Conservation (phyloP, 2,888 invertebrate genomes). For the Orthosia cruda region DNA sequence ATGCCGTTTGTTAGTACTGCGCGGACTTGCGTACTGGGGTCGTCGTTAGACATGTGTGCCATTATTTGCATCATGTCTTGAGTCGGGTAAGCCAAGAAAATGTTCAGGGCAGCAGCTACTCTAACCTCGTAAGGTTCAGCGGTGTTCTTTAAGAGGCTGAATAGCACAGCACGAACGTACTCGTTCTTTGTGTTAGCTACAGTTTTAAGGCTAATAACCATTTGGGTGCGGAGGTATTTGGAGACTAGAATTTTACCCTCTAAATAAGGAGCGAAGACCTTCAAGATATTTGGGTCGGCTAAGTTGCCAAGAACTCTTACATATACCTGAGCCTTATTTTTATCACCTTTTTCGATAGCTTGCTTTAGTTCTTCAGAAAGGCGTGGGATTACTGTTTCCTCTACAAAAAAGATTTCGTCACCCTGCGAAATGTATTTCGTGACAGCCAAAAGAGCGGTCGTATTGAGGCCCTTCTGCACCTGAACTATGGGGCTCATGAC, state of each 20-base stretch:
- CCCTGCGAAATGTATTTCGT: slow-evolving; percentile 92
- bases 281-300: slow-evolving; percentile 92
- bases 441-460: slow-evolving; percentile 91
- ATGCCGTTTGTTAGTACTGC: slow-evolving; percentile 93
- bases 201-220: slow-evolving; percentile 92
- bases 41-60: slow-evolving; percentile 93
- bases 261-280: slow-evolving; percentile 93
- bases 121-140: slow-evolving; percentile 93
- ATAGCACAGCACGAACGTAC: slow-evolving; percentile 91
- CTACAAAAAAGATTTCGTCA: slow-evolving; percentile 81
- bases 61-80: slow-evolving; percentile 93
- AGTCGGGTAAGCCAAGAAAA: slow-evolving; percentile 93
- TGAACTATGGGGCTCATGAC: slow-evolving; percentile 89
- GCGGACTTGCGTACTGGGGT: slow-evolving; percentile 93
- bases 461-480: slow-evolving; percentile 90
- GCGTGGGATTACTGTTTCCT: slow-evolving; percentile 92
- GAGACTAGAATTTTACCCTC: slow-evolving; percentile 92
- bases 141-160: slow-evolving; percentile 93
- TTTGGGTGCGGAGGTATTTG: slow-evolving; percentile 92
- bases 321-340: slow-evolving; percentile 91
- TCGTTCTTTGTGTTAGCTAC: slow-evolving; percentile 89
- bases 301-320: slow-evolving; percentile 93
- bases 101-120: slow-evolving; percentile 92
- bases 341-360: slow-evolving; percentile 90
- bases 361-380: slow-evolving; percentile 89